Conservation (phyloP, 2,113 vertebrate species). For the Etheostoma spectabile region DNA sequence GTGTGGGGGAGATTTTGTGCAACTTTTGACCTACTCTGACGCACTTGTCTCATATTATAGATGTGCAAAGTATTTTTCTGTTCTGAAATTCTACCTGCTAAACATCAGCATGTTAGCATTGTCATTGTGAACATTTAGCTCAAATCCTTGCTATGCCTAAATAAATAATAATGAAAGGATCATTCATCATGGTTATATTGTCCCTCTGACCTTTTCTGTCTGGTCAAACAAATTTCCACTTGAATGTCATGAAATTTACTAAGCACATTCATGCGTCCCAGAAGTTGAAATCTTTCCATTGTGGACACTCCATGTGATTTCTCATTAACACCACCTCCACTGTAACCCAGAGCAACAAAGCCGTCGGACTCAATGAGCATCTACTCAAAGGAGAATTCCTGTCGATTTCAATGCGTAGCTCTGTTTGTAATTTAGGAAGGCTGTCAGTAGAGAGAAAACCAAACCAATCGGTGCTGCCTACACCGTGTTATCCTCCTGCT, state of each 20-base stretch:
- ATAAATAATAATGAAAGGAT: background rate
- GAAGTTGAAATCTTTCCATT: background rate
- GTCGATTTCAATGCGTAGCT: too few species aligned
- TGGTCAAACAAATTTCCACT: background rate
- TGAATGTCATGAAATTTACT: background rate
- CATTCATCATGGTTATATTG: background rate
- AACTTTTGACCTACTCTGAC: too few species aligned
- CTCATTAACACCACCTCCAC: background rate
- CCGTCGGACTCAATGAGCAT: slow-evolving; percentile 1
- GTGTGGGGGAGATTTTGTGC: too few species aligned
- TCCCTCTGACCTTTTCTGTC: background rate
- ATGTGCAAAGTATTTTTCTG: too few species aligned
- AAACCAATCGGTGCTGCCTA: too few species aligned
- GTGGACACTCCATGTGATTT: background rate
- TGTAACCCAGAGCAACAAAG: slow-evolving; percentile 35
- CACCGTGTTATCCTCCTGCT: too few species aligned
- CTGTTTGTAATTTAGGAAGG: too few species aligned
- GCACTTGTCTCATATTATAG: too few species aligned
- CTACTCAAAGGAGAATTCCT: background rate
- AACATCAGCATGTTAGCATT: background rate
- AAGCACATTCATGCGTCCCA: background rate
- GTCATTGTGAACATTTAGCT: background rate
- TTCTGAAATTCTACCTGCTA: too few species aligned
- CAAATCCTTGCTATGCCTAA: background rate
- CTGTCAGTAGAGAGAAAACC: too few species aligned